Conservation (phyloP, 2,113 vertebrate genomes). For the Mungos mungo region DNA sequence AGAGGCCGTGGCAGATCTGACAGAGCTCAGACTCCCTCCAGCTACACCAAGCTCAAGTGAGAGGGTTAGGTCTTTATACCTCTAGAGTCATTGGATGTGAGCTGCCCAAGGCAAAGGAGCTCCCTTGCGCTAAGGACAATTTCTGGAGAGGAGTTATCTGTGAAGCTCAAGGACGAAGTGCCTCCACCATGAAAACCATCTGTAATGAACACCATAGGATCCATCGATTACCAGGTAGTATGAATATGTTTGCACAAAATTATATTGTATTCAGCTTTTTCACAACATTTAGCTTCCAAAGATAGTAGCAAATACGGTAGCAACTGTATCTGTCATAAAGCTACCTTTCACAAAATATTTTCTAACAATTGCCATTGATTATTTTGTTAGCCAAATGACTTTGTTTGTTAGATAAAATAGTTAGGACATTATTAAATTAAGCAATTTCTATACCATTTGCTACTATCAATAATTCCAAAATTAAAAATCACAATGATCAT, state of each 20-base stretch:
- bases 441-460: not conserved
- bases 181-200: not conserved
- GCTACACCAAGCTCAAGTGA: not conserved
- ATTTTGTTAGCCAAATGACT: not conserved
- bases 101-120: not conserved
- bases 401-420: not conserved
- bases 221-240: rapidly evolving
- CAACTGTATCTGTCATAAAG: not conserved
- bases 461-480: not conserved
- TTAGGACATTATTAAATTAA: not conserved
- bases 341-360: conserved; percentile 11
- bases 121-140: not conserved
- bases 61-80: not conserved
- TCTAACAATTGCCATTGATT: not conserved
- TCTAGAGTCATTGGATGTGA: not conserved
- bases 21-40: not conserved
- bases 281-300: not conserved
- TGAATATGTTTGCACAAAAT: not conserved
- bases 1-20: rapidly evolving
- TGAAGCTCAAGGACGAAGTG: not conserved
- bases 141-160: not conserved
- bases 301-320: not conserved
- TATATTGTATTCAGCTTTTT: not conserved
- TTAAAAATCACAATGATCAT: not conserved
- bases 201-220: not conserved